Base-by-base conservation (phyloP, 64 coral and sea anemone species). In the Stichodactyla mertensii region DNA sequence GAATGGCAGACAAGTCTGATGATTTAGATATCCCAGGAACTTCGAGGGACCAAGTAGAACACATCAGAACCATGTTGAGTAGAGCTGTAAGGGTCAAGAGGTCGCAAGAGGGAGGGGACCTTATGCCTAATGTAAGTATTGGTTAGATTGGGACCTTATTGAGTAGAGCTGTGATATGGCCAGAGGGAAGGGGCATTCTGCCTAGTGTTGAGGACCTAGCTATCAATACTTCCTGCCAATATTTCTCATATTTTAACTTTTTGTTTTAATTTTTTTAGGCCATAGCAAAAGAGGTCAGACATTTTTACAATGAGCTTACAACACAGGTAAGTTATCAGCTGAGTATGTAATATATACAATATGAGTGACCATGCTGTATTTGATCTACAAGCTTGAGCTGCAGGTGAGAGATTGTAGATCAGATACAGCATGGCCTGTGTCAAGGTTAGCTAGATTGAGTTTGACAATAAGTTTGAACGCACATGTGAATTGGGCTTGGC, bases 241-340 rank as follows among this genome's bases (percentile, higher is more conserved):
- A 45, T 45, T 45, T 45, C 36, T 45, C 36, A 45, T 45, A 78
- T 78, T 31, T 78, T 23, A 7, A 79, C n/a, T 83, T 60, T 15
- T 83, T 82, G 23, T 64, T 61, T 89, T 52, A 58, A 24, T 18
- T 56, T 89, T 84, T 45, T 74, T 51, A 94, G 94, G 94, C 88
- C 78, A 88, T 92, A 71, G 94, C 94, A 55, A 96, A 96, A 53
- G 94, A 96, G 82, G 82, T 96, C 55, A 83, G 91, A 23, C 91
- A 92, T 51, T 92, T 96, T 78, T 96, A 96, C 54, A 89, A 85
- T 85, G 88, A 85, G 51, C 74, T 96, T 69, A 64, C 80, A 54
- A 87, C 53, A 10, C 85, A 92, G 94, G 94, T 96, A 64, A 86
- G 78, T 27, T 74, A 31, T 31, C 28, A 31, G 28, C 28, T 31